phyloP scores from a whole-genome alignment of 2,113 vertebrate genomes.

The Baryphthengus martii region DNA sequence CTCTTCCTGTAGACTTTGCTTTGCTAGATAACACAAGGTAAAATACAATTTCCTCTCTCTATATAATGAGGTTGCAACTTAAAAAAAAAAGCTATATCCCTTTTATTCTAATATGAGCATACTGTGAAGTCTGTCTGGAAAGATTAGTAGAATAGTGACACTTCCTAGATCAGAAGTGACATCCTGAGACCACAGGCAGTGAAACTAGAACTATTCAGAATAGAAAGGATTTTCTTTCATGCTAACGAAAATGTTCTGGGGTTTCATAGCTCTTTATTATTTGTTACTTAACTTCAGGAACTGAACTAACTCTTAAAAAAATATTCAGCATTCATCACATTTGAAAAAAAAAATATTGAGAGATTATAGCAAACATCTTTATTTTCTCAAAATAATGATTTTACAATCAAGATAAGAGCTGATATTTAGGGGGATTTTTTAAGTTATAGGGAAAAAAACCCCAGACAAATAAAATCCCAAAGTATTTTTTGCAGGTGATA shows the following conservation, averaged over 20 bases:
- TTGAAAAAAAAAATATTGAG: not conserved
- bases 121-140: not conserved
- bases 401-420: not conserved
- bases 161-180: not conserved
- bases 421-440: not conserved
- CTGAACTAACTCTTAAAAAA: not conserved
- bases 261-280: not conserved
- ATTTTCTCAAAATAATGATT: not conserved
- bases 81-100: not conserved
- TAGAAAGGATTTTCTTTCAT: not conserved
- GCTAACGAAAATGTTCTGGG: not conserved
- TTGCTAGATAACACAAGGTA: not conserved
- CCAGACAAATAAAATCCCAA: fast-evolving
- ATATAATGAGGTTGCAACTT: not conserved
- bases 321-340: not conserved
- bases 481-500: not conserved
- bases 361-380: not conserved
- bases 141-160: not conserved
- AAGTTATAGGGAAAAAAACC: not conserved
- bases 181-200: not conserved
- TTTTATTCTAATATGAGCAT: not conserved
- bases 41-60: not conserved
- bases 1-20: not conserved
- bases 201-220: not conserved
- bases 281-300: not conserved